Base-by-base conservation (phyloP, 2,888 invertebrate species). In the Tillus elongatus region DNA sequence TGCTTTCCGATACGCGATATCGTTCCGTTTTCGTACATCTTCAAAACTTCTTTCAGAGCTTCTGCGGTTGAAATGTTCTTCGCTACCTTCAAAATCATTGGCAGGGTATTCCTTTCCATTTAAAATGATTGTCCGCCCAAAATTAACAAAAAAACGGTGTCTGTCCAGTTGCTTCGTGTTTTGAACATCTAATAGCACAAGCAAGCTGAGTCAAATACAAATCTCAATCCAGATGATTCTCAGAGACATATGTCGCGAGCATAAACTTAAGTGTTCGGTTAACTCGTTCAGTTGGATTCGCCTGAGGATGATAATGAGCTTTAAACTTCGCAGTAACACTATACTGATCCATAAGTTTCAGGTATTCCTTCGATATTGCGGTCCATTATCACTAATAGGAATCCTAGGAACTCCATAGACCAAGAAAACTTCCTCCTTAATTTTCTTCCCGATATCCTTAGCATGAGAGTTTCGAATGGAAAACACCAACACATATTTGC, bases 341-440 rank as follows among this genome's bases (percentile, higher is more conserved):
- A 36, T 45, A 49, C 3, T 40, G 31, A 4, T 34, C 16, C 16
- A 37, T 15, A 3, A 49, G 26, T n/a, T 27, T 33, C 12, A 24
- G 6, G 26, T 43, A 48, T 26, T 37, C 36, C 6, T 39, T 35
- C 34, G 28, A 39, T 50, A 54, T 33, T 53, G 51, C 3, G 35
- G 33, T 1, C 55, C 53, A 41, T 56, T 56, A 32, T 57, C 53
- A 10, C 41, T 38, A 11, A 51, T 49, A 3, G 51, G 15, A 2
- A 14, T 30, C 35, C 45, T 39, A 1, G 51, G 49, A 13, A 51
- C 50, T 4, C 51, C 52, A 42, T 49, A 56, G 6, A 45, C 13
- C 8, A 45, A 34, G 29, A 54, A 52, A 0, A 53, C 44, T 8
- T 44, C 12, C 4, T 52, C 42, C 30, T 50, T 47, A 6, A 53